phyloP scores from a whole-genome alignment of 2,113 vertebrate genomes.

The Tringa solitaria region DNA sequence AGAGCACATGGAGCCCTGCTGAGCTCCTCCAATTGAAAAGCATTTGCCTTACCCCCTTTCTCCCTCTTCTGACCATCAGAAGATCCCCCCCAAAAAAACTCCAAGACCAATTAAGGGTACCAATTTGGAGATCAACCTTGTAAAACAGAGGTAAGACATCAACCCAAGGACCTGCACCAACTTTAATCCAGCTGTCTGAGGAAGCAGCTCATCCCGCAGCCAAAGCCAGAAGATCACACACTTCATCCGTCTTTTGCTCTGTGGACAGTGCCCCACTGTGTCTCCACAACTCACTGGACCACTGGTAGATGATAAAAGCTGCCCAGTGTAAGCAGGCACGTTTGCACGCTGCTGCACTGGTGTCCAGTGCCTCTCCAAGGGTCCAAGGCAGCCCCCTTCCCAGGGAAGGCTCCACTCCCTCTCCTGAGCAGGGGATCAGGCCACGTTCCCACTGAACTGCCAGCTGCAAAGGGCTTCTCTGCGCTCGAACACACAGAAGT shows the following conservation, averaged over 20 bases:
- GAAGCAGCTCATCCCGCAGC: not conserved
- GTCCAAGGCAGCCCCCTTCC: not conserved
- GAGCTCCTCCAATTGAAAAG: not conserved
- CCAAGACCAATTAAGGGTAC: not conserved
- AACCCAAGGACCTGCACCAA: not conserved
- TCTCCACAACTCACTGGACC: not conserved
- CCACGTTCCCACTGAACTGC: not conserved
- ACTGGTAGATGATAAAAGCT: not conserved
- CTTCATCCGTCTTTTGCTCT: not conserved
- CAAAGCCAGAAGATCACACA: not conserved
- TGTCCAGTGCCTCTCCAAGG: not conserved
- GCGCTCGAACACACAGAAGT: not conserved
- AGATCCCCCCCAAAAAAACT: accelerated
- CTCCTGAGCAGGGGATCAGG: not conserved
- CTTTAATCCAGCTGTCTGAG: not conserved
- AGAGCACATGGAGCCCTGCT: not conserved
- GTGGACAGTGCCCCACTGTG: accelerated
- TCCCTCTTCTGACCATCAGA: not conserved
- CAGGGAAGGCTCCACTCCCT: not conserved
- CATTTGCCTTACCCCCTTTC: not conserved
- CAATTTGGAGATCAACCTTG: not conserved
- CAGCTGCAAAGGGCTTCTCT: not conserved
- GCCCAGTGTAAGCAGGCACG: not conserved
- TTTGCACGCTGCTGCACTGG: not conserved
- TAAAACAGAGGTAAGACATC: not conserved